A percentile compares a stretch with the other conserved stretches of the same genome.
Evolutionary conservation across 2,113 vertebrate genomes (phyloP).

Genomic region (Platycercus adscitus): DNA sequence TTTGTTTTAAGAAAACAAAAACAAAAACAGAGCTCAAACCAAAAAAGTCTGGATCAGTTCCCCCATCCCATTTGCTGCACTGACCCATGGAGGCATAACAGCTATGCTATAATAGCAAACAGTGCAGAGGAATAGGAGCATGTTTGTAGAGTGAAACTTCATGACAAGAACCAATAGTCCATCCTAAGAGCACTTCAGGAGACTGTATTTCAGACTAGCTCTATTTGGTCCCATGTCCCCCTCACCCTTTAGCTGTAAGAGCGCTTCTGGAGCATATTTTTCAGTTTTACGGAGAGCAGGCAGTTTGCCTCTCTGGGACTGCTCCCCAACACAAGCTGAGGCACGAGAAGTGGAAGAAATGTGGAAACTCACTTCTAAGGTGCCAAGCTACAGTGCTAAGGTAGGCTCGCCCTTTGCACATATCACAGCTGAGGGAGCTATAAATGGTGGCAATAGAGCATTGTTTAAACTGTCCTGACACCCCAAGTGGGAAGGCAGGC

Average conservation of each 20-base stretch:
- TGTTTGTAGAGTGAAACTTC: neutral
- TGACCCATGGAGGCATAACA: neutral
- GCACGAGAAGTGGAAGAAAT: neutral
- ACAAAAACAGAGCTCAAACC: neutral
- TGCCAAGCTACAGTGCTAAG: neutral
- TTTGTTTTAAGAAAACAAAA: neutral
- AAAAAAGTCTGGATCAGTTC: neutral
- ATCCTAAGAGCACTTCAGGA: neutral
- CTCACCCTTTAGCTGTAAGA: neutral
- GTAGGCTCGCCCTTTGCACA: fast-evolving
- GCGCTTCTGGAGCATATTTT: neutral
- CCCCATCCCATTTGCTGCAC: neutral
- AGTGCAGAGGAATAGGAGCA: neutral
- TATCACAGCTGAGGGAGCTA: neutral
- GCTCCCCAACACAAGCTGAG: fast-evolving
- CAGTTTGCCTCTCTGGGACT: neutral
- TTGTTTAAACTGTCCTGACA: neutral
- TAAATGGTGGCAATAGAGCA: neutral
- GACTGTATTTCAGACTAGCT: neutral
- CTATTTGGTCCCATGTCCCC: neutral
- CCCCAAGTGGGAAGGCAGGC: neutral
- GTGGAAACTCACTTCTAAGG: neutral
- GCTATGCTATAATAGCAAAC: neutral
- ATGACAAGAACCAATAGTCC: neutral
- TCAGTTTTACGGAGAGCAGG: fast-evolving